These are phyloP conservation scores for Crotalus helleri DNA, from an alignment of 2,113 vertebrate species.

Conservation along the genomic window DNA sequence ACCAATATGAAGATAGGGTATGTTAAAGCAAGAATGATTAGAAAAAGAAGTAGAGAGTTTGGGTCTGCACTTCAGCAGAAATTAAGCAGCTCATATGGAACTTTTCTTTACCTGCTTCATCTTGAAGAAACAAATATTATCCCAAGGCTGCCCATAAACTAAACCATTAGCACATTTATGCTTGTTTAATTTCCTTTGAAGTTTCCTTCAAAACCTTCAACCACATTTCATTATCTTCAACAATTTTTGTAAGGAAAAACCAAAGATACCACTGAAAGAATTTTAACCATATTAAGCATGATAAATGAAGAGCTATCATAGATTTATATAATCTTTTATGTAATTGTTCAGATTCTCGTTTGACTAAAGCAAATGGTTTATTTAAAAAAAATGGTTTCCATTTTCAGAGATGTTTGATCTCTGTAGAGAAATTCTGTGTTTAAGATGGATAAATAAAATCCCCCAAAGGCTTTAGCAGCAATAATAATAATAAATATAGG, in stretches of 20 bases:
- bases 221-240: neutral
- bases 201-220: neutral
- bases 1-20: conserved; percentile 5
- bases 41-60: neutral
- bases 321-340: neutral
- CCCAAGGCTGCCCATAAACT: conserved; percentile 8
- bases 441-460: neutral
- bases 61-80: neutral
- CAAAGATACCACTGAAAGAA: neutral
- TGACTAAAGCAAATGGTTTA: neutral
- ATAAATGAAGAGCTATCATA: neutral
- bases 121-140: conserved; percentile 3
- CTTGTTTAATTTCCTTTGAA: conserved; percentile 2
- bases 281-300: neutral
- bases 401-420: neutral
- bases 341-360: neutral
- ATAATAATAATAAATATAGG: neutral
- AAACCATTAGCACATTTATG: neutral
- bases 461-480: neutral
- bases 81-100: conserved; percentile 11
- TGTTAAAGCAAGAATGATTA: neutral
- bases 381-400: neutral
- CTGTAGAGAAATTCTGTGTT: neutral
- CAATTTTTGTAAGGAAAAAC: neutral
- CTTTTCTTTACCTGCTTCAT: neutral